A percentile compares a stretch with the other conserved stretches of the same genome.
Conservation (phyloP, 2,888 invertebrate species). For the Drosophila cyrtoloma region DNA sequence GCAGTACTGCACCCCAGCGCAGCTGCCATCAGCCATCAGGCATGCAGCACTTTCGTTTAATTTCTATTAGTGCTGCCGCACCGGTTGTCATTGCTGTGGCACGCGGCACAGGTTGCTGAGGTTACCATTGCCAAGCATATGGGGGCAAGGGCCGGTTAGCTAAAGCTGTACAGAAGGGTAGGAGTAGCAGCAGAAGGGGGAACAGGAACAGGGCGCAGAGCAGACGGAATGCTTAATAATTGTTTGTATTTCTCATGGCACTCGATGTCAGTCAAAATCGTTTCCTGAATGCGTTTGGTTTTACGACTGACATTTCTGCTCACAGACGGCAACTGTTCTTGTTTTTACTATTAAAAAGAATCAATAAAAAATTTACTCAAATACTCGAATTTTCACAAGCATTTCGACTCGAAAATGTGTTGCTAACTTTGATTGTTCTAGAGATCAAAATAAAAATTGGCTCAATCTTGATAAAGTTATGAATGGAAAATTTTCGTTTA, state of each 20-base stretch:
- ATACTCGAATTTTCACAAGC: background rate
- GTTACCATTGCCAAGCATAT: slow-evolving; percentile 54
- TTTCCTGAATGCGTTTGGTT: slow-evolving; percentile 35
- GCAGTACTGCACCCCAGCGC: background rate
- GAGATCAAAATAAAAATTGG: rapidly evolving
- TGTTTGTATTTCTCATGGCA: slow-evolving; percentile 79
- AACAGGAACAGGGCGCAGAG: slow-evolving; percentile 1
- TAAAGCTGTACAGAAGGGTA: background rate
- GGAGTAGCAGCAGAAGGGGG: background rate
- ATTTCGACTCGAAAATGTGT: background rate
- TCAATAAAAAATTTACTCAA: background rate
- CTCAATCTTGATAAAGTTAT: background rate
- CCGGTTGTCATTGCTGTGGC: slow-evolving; percentile 70
- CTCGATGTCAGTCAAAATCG: slow-evolving; percentile 79
- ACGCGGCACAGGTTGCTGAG: slow-evolving; percentile 77
- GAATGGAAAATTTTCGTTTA: background rate
- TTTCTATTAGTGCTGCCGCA: slow-evolving; percentile 76
- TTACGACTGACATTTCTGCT: slow-evolving; percentile 21
- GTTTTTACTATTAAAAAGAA: background rate
- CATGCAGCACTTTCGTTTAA: slow-evolving; percentile 77
- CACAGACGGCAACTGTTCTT: slow-evolving; percentile 15
- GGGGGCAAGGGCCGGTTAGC: slow-evolving; percentile 1
- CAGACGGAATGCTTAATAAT: slow-evolving; percentile 51
- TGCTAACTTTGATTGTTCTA: background rate
- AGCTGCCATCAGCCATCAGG: slow-evolving; percentile 1